These are phyloP conservation scores for Ispidina picta DNA, from an alignment of 2,797 vertebrate genomes.

Conservation along the genomic window DNA sequence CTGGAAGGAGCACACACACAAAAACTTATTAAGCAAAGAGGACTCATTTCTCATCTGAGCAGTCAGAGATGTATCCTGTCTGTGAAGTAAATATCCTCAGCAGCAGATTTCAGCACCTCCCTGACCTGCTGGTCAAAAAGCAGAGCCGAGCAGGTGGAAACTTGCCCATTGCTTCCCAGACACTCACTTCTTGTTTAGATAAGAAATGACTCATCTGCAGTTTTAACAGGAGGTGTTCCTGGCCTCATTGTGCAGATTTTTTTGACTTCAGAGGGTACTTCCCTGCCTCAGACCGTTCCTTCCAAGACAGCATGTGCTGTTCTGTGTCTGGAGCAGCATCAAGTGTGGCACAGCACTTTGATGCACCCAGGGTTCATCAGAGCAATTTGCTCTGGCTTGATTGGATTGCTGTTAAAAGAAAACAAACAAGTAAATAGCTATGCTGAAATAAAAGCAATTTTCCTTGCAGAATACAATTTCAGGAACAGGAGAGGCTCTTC, in stretches of 20 bases:
- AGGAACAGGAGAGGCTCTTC: neutral
- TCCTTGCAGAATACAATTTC: neutral
- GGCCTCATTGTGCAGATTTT: neutral
- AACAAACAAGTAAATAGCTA: neutral
- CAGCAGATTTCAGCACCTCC: slow-evolving; percentile 5
- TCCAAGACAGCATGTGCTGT: neutral
- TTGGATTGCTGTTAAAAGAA: neutral
- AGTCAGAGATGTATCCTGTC: neutral
- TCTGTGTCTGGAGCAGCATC: neutral
- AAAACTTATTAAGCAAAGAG: neutral
- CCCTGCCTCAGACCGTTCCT: neutral
- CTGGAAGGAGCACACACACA: neutral
- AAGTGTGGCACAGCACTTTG: neutral
- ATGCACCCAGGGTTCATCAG: neutral
- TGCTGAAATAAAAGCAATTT: neutral
- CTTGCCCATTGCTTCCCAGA: neutral
- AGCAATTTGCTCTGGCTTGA: neutral
- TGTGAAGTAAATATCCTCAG: neutral
- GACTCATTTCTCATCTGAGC: neutral
- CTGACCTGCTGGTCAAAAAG: neutral
- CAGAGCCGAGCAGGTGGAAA: neutral
- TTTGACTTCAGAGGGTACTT: neutral
- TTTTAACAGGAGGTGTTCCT: neutral
- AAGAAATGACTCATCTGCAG: neutral
- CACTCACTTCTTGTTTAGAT: neutral